Conservation (phyloP, 2,888 invertebrate genomes). For the Odontocerum albicorne region DNA sequence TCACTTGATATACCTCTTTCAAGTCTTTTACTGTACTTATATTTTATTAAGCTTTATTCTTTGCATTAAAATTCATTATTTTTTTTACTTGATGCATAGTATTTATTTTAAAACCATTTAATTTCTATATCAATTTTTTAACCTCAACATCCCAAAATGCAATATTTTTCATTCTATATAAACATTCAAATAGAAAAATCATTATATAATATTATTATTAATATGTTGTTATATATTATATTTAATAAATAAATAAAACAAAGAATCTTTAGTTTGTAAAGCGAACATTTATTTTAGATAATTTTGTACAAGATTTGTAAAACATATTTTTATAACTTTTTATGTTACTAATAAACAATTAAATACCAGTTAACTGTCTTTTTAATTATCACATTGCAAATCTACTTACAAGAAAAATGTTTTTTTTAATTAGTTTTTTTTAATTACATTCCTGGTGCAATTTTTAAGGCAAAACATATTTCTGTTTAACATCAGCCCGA, state of each 20-base stretch:
- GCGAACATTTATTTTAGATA: slow-evolving; percentile 17
- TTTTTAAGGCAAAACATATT: too few relatives aligned
- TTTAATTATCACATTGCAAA: background rate
- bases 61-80: background rate
- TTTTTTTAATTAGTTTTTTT: too few relatives aligned
- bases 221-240: slow-evolving; percentile 7
- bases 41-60: background rate
- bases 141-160: background rate
- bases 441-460: too few relatives aligned
- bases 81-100: background rate
- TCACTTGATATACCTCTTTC: too few relatives aligned
- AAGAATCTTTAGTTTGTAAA: slow-evolving; percentile 8
- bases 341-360: slow-evolving; percentile 33
- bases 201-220: background rate
- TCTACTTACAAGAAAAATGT: too few relatives aligned
- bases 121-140: background rate
- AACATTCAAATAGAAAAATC: background rate
- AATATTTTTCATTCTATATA: background rate
- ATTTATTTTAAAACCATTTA: background rate
- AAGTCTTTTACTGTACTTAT: background rate
- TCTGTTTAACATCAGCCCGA: too few relatives aligned
- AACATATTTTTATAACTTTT: slow-evolving; percentile 32
- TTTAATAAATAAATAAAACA: slow-evolving; percentile 9
- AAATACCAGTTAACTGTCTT: slow-evolving; percentile 16
- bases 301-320: slow-evolving; percentile 30